Percentiles rank a stretch among this genome's conserved stretches.
These are phyloP conservation scores for Dasyornis broadbenti DNA, from an alignment of 2,113 vertebrate species.

Conservation along the genomic window DNA sequence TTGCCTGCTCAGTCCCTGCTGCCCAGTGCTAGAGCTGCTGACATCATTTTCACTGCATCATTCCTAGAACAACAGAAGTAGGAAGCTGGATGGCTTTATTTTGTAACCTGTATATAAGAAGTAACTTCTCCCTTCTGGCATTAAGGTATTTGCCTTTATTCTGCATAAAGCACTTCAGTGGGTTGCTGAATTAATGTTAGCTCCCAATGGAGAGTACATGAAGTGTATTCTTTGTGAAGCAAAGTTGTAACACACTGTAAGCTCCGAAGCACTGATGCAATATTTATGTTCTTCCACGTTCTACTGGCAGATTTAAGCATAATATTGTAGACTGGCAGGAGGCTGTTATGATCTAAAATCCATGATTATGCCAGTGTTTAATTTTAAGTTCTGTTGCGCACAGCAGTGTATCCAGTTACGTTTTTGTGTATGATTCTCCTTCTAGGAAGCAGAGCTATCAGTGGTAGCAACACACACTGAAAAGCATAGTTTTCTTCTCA, in stretches of 20 bases:
- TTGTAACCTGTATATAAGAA: neutral
- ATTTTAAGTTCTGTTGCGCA: slow-evolving; percentile 22
- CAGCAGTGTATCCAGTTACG: neutral
- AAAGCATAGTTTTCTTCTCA: neutral
- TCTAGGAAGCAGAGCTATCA: neutral
- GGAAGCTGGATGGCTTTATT: neutral
- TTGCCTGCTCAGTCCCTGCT: neutral
- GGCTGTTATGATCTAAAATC: slow-evolving; percentile 23
- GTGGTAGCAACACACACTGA: neutral
- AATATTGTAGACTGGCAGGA: slow-evolving; percentile 51
- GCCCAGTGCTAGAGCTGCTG: neutral
- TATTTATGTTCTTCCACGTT: slow-evolving; percentile 56
- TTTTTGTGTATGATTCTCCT: neutral
- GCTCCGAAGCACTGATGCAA: slow-evolving; percentile 49
- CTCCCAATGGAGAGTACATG: slow-evolving; percentile 22
- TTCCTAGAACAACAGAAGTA: neutral
- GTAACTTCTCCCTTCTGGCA: neutral
- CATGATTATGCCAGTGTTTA: slow-evolving; percentile 29
- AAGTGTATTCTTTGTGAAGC: slow-evolving; percentile 11
- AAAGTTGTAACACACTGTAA: slow-evolving; percentile 26
- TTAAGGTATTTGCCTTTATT: slow-evolving; percentile 18
- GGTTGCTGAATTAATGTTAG: slow-evolving; percentile 3
- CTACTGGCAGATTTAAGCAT: slow-evolving; percentile 52
- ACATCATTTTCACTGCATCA: neutral
- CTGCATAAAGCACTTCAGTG: neutral